Percentiles rank a stretch among this genome's conserved stretches.
phyloP scores from a whole-genome alignment of 1,140 invertebrate species.

The Camponotus vicinus region DNA sequence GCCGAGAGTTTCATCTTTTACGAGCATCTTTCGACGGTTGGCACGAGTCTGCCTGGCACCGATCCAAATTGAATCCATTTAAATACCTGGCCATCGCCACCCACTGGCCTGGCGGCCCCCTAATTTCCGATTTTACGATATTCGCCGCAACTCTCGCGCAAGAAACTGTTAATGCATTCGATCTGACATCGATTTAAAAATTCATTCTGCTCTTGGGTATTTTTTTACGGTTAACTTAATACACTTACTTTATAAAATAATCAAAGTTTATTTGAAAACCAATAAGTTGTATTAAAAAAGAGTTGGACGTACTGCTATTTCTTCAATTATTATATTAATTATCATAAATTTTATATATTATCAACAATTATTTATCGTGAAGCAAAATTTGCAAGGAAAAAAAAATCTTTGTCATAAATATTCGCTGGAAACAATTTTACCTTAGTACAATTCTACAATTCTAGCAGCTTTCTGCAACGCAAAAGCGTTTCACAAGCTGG shows the following conservation, averaged over 20 bases:
- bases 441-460: background rate
- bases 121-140: conserved; percentile 56
- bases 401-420: background rate
- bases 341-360: too few species aligned
- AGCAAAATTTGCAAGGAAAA: background rate
- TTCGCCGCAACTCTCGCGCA: background rate
- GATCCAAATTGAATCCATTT: conserved; percentile 60
- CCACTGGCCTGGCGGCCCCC: background rate
- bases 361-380: background rate
- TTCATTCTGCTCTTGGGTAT: background rate
- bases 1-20: conserved; percentile 55
- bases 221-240: too few species aligned
- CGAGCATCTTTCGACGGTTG: conserved; percentile 46
- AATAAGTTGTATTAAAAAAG: background rate
- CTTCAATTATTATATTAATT: background rate
- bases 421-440: background rate
- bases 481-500: background rate
- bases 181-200: background rate
- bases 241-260: background rate
- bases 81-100: conserved; percentile 42
- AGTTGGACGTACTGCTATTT: background rate
- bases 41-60: conserved; percentile 41
- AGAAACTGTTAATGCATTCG: conserved; percentile 6
- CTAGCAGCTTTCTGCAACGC: background rate
- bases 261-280: background rate